These are phyloP conservation scores for Syrphus vitripennis DNA, from an alignment of 2,888 invertebrate genomes.

Conservation along the genomic window DNA sequence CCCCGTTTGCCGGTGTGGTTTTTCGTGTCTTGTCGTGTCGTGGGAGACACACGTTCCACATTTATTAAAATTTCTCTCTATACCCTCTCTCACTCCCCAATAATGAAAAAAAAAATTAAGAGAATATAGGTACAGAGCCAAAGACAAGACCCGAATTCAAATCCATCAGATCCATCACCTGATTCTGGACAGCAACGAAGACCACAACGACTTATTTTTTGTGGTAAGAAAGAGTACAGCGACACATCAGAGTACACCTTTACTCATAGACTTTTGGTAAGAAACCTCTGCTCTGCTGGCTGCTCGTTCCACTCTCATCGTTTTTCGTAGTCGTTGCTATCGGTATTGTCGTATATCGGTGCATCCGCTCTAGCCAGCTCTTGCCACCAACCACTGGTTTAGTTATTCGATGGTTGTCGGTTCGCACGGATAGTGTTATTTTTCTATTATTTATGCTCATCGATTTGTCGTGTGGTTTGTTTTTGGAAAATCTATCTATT, in stretches of 20 bases:
- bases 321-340: background rate
- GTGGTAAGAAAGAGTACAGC: constrained; percentile 32
- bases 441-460: background rate
- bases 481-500: background rate
- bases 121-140: background rate
- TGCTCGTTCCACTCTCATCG: background rate
- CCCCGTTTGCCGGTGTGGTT: background rate
- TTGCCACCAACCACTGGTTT: constrained; percentile 57
- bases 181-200: background rate
- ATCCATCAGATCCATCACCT: constrained; percentile 55
- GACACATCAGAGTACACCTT: background rate
- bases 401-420: constrained; percentile 58
- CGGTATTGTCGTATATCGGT: background rate
- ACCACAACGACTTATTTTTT: constrained; percentile 1
- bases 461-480: background rate
- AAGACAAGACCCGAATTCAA: background rate
- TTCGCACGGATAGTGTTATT: constrained; percentile 47
- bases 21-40: constrained; percentile 27
- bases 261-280: constrained; percentile 26
- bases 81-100: background rate
- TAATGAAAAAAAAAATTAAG: background rate
- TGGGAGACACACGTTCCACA: constrained; percentile 64
- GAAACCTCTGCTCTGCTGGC: background rate
- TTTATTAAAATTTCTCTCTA: background rate
- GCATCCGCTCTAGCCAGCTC: constrained; percentile 52